A percentile compares a stretch with the other conserved stretches of the same genome.
Conservation (phyloP, 2,797 vertebrate species). For the Coluber constrictor region DNA sequence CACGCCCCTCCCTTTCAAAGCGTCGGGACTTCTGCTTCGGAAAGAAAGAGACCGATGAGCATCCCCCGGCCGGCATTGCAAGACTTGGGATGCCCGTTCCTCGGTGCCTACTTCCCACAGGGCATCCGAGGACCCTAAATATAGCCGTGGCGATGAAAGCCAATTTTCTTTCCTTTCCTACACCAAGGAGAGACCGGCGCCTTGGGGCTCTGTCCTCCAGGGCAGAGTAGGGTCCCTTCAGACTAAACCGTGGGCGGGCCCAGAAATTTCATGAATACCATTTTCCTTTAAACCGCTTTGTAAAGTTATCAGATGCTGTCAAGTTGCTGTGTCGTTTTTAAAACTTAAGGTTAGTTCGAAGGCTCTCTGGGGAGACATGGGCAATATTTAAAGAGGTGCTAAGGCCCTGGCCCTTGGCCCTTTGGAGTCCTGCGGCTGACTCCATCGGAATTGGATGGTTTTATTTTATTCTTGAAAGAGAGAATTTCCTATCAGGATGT, state of each 20-base stretch:
- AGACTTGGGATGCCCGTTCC: neutral
- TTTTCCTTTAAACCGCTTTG: neutral
- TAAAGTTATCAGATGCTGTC: neutral
- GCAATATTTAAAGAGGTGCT: neutral
- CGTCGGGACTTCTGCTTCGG: neutral
- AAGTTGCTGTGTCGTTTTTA: neutral
- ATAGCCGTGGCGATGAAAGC: neutral
- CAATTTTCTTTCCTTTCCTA: neutral
- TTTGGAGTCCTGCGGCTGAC: neutral
- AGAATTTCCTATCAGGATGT: neutral
- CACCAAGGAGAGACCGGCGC: neutral
- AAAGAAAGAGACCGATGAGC: neutral
- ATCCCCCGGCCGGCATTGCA: neutral
- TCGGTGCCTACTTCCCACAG: no score
- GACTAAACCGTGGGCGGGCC: neutral
- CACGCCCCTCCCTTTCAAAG: neutral
- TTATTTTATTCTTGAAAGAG: neutral
- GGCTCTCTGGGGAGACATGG: neutral
- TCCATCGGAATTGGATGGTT: neutral
- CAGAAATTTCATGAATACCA: neutral
- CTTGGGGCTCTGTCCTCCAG: neutral
- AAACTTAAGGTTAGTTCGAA: neutral
- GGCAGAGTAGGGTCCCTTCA: neutral
- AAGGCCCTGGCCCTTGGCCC: neutral
- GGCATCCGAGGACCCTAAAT: neutral